Percentiles rank a stretch among this genome's conserved stretches.
Evolutionary conservation across 1,140 invertebrate genomes (phyloP).

Genomic region (Saccostrea cuccullata): DNA sequence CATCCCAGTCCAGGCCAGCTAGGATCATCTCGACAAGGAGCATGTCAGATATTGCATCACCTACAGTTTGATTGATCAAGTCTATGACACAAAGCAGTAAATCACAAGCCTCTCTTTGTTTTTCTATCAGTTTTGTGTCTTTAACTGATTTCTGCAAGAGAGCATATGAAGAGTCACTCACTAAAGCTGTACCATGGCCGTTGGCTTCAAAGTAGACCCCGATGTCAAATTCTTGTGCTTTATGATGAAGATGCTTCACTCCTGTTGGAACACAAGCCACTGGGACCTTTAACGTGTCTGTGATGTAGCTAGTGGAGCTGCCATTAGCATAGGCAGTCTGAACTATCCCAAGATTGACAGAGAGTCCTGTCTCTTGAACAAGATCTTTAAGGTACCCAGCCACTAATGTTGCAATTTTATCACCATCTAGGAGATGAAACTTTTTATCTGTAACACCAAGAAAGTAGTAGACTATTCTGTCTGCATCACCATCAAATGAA

Average conservation of each 20-base stretch:
- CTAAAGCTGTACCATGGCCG: conserved; percentile 93
- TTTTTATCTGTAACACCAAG: conserved; percentile 77
- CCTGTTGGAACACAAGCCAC: conserved; percentile 95
- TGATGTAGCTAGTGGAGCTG: conserved; percentile 94
- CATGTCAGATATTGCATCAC: conserved; percentile 84
- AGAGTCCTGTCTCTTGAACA: conserved; percentile 84
- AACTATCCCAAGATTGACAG: conserved; percentile 90
- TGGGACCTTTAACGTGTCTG: conserved; percentile 89
- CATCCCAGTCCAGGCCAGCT: conserved; percentile 87
- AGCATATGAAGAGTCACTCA: conserved; percentile 58
- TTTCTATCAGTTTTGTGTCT: not conserved
- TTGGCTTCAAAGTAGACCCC: conserved; percentile 99
- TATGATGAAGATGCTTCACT: conserved; percentile 98
- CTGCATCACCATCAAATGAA: conserved; percentile 98
- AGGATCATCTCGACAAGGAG: conserved; percentile 95
- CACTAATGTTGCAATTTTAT: conserved; percentile 94
- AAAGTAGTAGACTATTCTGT: conserved; percentile 92
- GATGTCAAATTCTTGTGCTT: conserved; percentile 93
- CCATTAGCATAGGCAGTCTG: conserved; percentile 99
- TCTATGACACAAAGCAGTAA: not conserved
- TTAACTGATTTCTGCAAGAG: not conserved
- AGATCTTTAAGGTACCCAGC: conserved; percentile 91
- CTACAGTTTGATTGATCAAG: conserved; percentile 72
- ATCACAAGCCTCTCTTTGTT: conserved; percentile 17
- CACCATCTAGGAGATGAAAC: conserved; percentile 94